Conservation (phyloP, 1,140 invertebrate genomes). For the Solen grandis region DNA sequence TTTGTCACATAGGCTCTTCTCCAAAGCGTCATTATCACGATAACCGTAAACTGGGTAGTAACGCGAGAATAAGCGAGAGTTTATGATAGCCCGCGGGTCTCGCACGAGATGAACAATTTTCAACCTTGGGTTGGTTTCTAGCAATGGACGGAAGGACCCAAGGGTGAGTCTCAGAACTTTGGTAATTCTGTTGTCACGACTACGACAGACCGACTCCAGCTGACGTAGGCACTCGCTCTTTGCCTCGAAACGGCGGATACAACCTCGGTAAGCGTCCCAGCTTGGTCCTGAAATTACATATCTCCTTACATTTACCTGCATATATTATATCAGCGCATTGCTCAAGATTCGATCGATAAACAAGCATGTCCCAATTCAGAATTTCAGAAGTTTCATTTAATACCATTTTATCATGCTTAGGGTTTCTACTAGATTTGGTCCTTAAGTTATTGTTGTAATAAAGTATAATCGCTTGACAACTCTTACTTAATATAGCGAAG, state of each 20-base stretch:
- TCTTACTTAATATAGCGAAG: too few relatives aligned
- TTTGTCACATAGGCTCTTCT: constrained; percentile 39
- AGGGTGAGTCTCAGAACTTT: constrained; percentile 36
- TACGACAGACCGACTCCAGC: constrained; percentile 10
- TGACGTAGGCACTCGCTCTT: constrained; percentile 38
- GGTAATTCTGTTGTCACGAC: constrained; percentile 1
- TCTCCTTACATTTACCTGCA: background rate
- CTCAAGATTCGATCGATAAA: background rate
- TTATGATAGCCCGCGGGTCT: constrained; percentile 46
- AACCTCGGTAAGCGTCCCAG: constrained; percentile 20
- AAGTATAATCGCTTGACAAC: too few relatives aligned
- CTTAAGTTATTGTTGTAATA: too few relatives aligned
- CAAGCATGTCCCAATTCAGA: background rate
- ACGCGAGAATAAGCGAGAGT: constrained; percentile 37
- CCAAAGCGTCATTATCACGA: constrained; percentile 3
- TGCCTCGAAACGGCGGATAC: constrained; percentile 1
- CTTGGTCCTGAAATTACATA: constrained; percentile 32
- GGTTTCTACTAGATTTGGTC: too few relatives aligned
- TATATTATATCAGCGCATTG: background rate
- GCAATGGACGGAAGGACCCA: constrained; percentile 5
- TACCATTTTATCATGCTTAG: background rate
- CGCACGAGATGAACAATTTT: constrained; percentile 48
- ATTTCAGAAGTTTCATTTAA: background rate
- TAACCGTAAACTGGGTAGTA: constrained; percentile 8
- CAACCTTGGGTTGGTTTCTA: constrained; percentile 27